phyloP scores from a whole-genome alignment of 2,113 vertebrate genomes.

The Nothocercus nigrocapillus region DNA sequence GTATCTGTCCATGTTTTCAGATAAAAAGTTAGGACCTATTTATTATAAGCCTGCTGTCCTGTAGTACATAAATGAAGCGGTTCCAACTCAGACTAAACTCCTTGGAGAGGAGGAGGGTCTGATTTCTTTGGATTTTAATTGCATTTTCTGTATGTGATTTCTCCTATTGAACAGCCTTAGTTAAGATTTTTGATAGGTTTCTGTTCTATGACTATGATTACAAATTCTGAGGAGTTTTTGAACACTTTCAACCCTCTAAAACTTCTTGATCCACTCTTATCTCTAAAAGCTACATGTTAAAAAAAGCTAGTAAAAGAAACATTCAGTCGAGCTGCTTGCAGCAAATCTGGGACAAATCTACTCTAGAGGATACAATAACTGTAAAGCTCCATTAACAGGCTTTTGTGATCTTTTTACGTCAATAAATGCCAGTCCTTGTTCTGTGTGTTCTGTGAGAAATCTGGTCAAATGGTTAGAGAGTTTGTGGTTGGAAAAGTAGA shows the following conservation, averaged over 20 bases:
- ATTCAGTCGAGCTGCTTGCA: not conserved
- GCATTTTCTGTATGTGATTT: not conserved
- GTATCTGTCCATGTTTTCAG: not conserved
- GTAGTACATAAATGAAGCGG: not conserved
- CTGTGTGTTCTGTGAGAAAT: not conserved
- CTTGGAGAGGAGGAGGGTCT: not conserved
- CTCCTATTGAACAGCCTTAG: not conserved
- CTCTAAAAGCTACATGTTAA: not conserved
- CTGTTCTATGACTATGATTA: not conserved
- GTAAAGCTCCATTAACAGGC: not conserved
- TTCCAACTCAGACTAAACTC: not conserved
- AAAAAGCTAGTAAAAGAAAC: not conserved
- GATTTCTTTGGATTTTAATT: not conserved
- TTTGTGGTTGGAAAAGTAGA: slow-evolving; percentile 1
- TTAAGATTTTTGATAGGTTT: not conserved
- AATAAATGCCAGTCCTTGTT: not conserved
- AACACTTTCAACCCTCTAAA: not conserved
- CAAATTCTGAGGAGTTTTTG: not conserved
- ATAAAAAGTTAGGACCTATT: not conserved
- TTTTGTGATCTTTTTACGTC: not conserved
- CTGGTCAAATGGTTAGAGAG: not conserved
- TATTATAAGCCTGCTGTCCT: not conserved
- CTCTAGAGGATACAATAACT: not conserved
- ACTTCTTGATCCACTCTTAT: not conserved
- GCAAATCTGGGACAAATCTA: not conserved